phyloP scores from a whole-genome alignment of 2,888 invertebrate species.

The Boloria euphrosyne region DNA sequence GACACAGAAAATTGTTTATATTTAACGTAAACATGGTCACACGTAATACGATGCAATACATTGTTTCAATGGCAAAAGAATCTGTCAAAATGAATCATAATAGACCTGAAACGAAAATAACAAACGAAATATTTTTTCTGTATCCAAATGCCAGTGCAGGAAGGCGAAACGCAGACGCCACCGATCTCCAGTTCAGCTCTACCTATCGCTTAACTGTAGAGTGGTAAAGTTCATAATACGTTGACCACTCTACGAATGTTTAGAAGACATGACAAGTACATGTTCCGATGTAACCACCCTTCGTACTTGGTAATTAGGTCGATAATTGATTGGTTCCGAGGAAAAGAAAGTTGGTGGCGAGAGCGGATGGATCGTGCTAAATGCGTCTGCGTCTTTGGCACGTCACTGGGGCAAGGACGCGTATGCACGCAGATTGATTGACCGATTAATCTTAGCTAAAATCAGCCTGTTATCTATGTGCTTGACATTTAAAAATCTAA shows the following conservation, averaged over 20 bases:
- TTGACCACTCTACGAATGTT: conserved; percentile 50
- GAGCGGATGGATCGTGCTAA: conserved; percentile 71
- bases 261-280: conserved; percentile 49
- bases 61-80: background rate
- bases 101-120: conserved; percentile 29
- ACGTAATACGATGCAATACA: background rate
- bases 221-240: conserved; percentile 56
- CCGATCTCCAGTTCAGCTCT: background rate
- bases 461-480: conserved; percentile 35
- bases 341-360: conserved; percentile 64
- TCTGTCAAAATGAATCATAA: conserved; percentile 4
- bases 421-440: conserved; percentile 74
- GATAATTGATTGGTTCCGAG: conserved; percentile 56
- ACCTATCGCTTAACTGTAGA: background rate
- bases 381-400: conserved; percentile 71
- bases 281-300: conserved; percentile 44
- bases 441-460: conserved; percentile 70
- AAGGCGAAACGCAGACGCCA: conserved; percentile 47
- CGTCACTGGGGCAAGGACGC: conserved; percentile 79
- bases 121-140: conserved; percentile 56
- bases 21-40: background rate
- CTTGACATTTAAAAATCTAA: conserved; percentile 28
- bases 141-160: conserved; percentile 69
- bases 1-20: background rate
- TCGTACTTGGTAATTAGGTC: conserved; percentile 49